phyloP scores from a whole-genome alignment of 2,888 invertebrate species.

The Andrena hattorfiana region DNA sequence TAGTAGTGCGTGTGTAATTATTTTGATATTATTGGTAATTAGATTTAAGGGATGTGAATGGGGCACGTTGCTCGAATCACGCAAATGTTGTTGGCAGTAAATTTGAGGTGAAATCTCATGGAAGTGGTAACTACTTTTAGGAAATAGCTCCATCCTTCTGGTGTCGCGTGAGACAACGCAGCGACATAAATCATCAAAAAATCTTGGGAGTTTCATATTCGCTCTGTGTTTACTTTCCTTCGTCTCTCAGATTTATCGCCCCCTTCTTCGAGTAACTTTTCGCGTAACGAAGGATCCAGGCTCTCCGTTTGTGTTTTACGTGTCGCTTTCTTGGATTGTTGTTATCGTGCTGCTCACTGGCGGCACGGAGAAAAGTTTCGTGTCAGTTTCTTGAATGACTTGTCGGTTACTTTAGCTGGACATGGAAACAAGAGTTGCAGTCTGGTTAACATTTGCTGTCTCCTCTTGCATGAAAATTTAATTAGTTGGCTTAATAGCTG shows the following conservation, averaged over 20 bases:
- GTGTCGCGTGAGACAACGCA: background rate
- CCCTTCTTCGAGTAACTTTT: conserved; percentile 23
- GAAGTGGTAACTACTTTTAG: background rate
- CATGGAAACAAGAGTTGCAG: too few relatives aligned
- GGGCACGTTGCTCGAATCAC: too few relatives aligned
- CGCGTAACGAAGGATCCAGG: conserved; percentile 14
- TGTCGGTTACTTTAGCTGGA: background rate
- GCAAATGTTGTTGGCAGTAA: background rate
- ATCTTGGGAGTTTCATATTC: background rate
- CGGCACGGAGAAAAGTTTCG: background rate
- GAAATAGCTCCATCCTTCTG: background rate
- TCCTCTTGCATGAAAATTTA: too few relatives aligned
- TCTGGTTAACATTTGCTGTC: too few relatives aligned
- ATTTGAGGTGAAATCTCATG: background rate
- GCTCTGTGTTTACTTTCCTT: conserved; percentile 9
- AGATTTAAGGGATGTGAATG: too few relatives aligned
- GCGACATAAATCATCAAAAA: background rate
- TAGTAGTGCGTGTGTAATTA: too few relatives aligned
- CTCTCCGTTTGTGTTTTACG: conserved; percentile 9
- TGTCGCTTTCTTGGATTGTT: background rate
- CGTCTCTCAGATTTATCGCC: conserved; percentile 24
- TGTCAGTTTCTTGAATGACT: background rate
- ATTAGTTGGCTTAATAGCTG: too few relatives aligned
- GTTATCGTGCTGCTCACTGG: conserved; percentile 20
- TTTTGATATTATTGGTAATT: too few relatives aligned